phyloP scores from a whole-genome alignment of 2,888 invertebrate genomes.

The Branchellion lobata region DNA sequence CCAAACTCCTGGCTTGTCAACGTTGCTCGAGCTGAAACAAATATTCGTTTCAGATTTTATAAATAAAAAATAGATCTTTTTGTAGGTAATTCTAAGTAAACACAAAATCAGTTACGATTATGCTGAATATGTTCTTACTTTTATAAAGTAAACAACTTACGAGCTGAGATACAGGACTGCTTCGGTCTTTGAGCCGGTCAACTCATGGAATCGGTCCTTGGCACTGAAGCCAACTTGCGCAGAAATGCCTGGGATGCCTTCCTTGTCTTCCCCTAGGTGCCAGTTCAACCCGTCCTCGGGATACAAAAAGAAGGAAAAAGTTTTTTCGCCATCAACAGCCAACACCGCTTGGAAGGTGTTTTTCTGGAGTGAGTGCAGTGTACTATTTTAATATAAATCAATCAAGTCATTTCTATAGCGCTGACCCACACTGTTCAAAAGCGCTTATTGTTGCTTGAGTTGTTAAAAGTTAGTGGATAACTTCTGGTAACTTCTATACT shows the following conservation, averaged over 20 bases:
- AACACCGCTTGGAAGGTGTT: constrained; percentile 85
- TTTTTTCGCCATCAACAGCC: constrained; percentile 75
- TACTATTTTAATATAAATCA: too few species aligned
- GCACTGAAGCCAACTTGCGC: constrained; percentile 91
- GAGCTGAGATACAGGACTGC: constrained; percentile 77
- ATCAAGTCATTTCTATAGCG: too few species aligned
- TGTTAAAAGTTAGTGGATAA: too few species aligned
- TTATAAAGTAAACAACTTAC: too few species aligned
- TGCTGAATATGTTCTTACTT: too few species aligned
- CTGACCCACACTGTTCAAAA: too few species aligned
- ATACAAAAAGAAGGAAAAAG: constrained; percentile 83
- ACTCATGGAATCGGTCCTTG: constrained; percentile 70
- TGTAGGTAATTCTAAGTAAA: not conserved
- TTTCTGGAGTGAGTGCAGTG: too few species aligned
- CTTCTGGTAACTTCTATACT: too few species aligned
- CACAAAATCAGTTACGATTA: too few species aligned
- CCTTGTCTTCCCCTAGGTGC: constrained; percentile 76
- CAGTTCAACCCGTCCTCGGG: constrained; percentile 85
- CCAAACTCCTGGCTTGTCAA: constrained; percentile 81
- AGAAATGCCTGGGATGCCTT: constrained; percentile 78
- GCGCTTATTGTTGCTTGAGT: too few species aligned
- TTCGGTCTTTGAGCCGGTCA: constrained; percentile 88
- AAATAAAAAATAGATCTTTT: not conserved
- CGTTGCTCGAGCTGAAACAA: constrained; percentile 65
- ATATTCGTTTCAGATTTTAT: too few species aligned